These are phyloP conservation scores for Minunthozetes semirufus DNA, from an alignment of 2,888 invertebrate species.

Conservation along the genomic window DNA sequence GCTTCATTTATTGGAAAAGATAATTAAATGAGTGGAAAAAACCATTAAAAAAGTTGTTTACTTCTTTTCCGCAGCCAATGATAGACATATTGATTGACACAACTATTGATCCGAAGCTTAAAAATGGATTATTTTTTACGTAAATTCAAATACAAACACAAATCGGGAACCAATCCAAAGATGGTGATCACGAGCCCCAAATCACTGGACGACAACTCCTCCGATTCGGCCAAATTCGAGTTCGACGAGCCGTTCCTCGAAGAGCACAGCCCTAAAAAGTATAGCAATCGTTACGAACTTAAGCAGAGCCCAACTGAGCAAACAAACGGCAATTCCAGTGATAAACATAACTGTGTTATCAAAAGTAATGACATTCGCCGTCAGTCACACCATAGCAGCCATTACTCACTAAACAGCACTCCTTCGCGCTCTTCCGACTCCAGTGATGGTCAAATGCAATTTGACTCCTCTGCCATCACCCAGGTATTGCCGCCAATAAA, in stretches of 20 bases:
- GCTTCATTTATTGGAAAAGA: no score
- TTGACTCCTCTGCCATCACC: background rate
- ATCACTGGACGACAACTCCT: background rate
- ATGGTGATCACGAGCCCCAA: slow-evolving; percentile 19
- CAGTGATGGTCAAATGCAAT: background rate
- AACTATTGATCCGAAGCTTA: background rate
- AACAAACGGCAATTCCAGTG: background rate
- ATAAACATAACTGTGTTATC: background rate
- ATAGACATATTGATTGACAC: background rate
- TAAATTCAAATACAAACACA: slow-evolving; percentile 12
- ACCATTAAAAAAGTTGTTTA: background rate
- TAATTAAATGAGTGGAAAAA: no score
- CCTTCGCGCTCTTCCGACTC: background rate
- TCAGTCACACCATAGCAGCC: background rate
- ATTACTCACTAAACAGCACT: background rate
- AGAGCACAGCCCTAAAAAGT: background rate
- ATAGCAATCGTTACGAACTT: background rate
- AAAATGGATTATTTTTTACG: slow-evolving; percentile 15
- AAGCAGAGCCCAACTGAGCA: background rate
- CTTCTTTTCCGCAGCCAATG: background rate
- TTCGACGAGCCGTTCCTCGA: slow-evolving; percentile 13
- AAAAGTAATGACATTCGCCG: background rate
- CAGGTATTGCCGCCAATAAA: no score
- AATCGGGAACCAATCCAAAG: background rate
- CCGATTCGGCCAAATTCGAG: slow-evolving; percentile 3